Conservation (phyloP, 2,888 invertebrate genomes). For the Enoplolaimus lenunculus region DNA sequence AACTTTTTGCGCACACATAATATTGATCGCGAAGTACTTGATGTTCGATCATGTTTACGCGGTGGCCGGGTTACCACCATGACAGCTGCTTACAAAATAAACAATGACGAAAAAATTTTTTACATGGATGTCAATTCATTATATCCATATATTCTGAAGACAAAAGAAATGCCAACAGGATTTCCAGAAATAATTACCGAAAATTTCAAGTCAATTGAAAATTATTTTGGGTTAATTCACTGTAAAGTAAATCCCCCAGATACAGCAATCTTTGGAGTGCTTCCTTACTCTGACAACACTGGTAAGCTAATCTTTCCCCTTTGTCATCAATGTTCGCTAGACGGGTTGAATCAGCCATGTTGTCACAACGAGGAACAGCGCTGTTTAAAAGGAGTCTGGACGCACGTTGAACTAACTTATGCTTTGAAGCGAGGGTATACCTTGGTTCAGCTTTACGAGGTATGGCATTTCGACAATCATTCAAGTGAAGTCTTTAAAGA, state of each 20-base stretch:
- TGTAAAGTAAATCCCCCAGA: constrained; percentile 5
- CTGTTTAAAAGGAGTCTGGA: background rate
- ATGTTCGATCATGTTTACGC: background rate
- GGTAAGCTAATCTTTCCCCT: constrained; percentile 9
- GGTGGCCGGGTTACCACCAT: constrained; percentile 4
- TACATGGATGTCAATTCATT: background rate
- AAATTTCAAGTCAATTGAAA: constrained; percentile 1
- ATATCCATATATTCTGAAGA: constrained; percentile 9
- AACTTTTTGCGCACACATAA: background rate
- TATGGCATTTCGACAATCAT: background rate
- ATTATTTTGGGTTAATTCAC: constrained; percentile 14
- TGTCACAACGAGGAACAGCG: background rate
- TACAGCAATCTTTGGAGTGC: constrained; percentile 2
- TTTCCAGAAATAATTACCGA: constrained; percentile 9
- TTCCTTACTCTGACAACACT: background rate
- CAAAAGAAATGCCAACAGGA: background rate
- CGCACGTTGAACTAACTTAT: background rate
- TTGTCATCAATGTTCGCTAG: background rate
- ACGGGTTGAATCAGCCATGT: background rate
- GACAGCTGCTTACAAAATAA: background rate
- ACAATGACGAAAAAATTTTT: background rate
- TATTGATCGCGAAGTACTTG: background rate
- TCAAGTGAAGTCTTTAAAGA: background rate
- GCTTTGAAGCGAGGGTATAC: background rate
- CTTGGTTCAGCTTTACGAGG: background rate